phyloP scores from a whole-genome alignment of 2,113 vertebrate genomes.

The Gavialis gangeticus region DNA sequence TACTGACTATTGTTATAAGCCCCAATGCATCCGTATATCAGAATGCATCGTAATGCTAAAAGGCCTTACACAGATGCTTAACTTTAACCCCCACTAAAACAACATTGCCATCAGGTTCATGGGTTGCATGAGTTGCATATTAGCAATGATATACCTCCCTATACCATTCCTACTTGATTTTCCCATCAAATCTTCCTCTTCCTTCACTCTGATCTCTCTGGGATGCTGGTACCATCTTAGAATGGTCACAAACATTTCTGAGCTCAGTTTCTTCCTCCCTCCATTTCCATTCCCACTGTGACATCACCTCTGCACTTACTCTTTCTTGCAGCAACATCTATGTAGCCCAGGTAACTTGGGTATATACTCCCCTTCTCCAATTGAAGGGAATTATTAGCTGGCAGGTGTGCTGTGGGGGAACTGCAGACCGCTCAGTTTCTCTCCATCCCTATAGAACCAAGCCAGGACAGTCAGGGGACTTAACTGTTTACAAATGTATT shows the following conservation, averaged over 20 bases:
- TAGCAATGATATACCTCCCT: background rate
- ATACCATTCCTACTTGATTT: background rate
- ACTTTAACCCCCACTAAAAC: conserved; percentile 4
- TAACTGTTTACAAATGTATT: no score
- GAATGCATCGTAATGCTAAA: background rate
- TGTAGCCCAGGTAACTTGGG: no score
- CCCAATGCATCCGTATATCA: background rate
- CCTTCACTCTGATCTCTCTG: background rate
- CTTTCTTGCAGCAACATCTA: background rate
- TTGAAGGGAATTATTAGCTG: background rate
- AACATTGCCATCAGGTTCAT: background rate
- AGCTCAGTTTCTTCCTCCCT: background rate
- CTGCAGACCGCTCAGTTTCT: no score
- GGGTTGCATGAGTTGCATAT: background rate
- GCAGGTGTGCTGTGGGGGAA: no score
- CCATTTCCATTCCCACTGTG: background rate
- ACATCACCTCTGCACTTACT: background rate
- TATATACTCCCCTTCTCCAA: background rate
- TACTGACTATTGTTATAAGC: background rate
- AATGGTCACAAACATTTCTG: background rate
- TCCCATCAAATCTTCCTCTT: background rate
- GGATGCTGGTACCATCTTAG: background rate
- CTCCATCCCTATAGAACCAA: no score
- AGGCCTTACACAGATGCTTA: background rate
- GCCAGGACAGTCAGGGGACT: no score